A percentile compares a stretch with the other conserved stretches of the same genome.
Conservation (phyloP, 2,797 vertebrate genomes). For the Podarcis lilfordi region DNA sequence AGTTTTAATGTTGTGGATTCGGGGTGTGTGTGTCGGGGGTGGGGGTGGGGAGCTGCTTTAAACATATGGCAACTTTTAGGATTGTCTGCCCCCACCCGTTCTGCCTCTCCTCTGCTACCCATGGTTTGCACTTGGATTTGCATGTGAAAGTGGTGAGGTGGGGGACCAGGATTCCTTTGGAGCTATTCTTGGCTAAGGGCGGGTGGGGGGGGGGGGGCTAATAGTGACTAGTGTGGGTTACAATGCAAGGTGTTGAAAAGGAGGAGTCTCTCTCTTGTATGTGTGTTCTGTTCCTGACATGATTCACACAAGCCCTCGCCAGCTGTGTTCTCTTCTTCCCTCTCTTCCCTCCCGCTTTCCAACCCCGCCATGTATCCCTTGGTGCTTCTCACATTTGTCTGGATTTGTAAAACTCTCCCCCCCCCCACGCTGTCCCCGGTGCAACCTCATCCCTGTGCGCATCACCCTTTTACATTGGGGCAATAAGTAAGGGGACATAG, state of each 20-base stretch:
- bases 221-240: slow-evolving; percentile 13
- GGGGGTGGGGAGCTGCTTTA: background rate
- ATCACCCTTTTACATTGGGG: slow-evolving; percentile 10
- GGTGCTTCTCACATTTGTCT: slow-evolving; percentile 29
- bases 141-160: slow-evolving; percentile 13
- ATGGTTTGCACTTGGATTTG: slow-evolving; percentile 28
- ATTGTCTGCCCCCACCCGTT: background rate
- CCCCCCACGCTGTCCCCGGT: background rate
- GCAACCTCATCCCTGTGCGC: slow-evolving; percentile 14
- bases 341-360: background rate
- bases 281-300: slow-evolving; percentile 5
- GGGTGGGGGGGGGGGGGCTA: background rate
- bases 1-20: background rate
- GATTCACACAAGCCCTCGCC: background rate
- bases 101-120: slow-evolving; percentile 1
- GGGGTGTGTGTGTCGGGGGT: background rate
- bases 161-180: background rate
- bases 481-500: slow-evolving; percentile 32
- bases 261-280: background rate
- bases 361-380: background rate
- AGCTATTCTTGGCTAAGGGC: background rate
- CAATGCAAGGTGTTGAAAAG: background rate
- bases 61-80: background rate
- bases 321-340: background rate
- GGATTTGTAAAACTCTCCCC: slow-evolving; percentile 2